These are phyloP conservation scores for Macrosteles quadrilineatus DNA, from an alignment of 1,140 invertebrate genomes.

Conservation along the genomic window DNA sequence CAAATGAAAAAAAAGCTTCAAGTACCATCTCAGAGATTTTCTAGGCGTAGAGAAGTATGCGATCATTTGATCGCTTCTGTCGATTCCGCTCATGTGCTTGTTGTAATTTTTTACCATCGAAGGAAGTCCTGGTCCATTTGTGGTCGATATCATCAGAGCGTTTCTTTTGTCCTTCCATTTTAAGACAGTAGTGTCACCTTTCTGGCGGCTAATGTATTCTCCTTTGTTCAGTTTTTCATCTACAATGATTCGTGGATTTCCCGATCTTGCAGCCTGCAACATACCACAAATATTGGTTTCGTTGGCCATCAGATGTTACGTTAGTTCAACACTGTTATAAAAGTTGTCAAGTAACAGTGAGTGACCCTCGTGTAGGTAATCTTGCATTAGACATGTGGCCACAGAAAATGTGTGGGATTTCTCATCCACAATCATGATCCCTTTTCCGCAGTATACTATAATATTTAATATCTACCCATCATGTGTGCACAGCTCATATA, in stretches of 20 bases:
- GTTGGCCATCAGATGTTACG: conserved; percentile 47
- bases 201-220: conserved; percentile 45
- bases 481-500: conserved; percentile 41
- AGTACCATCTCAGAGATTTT: neutral
- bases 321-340: conserved; percentile 50
- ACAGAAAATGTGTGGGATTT: conserved; percentile 4
- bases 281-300: conserved; percentile 54
- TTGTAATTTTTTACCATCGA: no score
- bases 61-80: neutral
- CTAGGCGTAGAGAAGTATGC: neutral
- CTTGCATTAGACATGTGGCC: conserved; percentile 1
- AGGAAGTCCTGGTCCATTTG: neutral
- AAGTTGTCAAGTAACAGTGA: conserved; percentile 36
- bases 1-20: neutral
- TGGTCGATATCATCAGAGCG: neutral
- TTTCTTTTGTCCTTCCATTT: conserved; percentile 50
- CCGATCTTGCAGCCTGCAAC: conserved; percentile 47
- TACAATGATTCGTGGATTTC: conserved; percentile 46
- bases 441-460: conserved; percentile 23
- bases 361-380: no score
- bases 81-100: neutral
- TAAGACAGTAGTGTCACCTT: conserved; percentile 47
- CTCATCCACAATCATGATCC: neutral
- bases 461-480: conserved; percentile 12
- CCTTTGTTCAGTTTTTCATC: conserved; percentile 47